These are phyloP conservation scores for Netelia inedita DNA, from an alignment of 2,888 invertebrate genomes.

Conservation along the genomic window DNA sequence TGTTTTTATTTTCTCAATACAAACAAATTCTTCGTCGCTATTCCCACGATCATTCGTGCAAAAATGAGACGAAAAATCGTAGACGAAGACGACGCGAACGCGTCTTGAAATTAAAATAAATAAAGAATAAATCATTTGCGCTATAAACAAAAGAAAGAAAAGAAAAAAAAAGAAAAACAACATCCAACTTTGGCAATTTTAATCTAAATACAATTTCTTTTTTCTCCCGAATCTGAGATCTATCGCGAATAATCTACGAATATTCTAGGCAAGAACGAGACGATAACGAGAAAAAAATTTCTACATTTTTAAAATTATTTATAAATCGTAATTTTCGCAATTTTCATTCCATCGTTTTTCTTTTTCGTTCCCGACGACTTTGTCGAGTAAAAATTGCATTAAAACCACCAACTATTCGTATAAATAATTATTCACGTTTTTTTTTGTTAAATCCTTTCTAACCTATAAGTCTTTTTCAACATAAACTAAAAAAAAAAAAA, in stretches of 20 bases:
- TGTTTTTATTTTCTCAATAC: background rate
- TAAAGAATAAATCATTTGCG: background rate
- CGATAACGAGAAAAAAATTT: background rate
- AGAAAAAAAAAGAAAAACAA: background rate
- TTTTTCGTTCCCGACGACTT: no score
- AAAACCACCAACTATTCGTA: no score
- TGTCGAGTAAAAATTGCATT: no score
- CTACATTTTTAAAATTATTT: background rate
- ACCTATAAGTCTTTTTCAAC: constrained; percentile 2
- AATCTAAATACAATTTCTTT: background rate
- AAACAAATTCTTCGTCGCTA: background rate
- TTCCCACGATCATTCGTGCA: background rate
- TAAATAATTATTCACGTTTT: background rate
- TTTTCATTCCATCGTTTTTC: background rate
- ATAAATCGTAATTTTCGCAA: background rate
- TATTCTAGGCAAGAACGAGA: background rate
- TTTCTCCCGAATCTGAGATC: background rate
- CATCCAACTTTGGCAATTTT: background rate
- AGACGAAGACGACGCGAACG: background rate
- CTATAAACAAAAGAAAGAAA: background rate
- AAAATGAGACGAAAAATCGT: background rate
- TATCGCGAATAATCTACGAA: background rate
- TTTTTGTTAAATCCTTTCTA: background rate
- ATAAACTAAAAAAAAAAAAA: no score
- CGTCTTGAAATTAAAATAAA: background rate